These are phyloP conservation scores for Hydrotaea cyrtoneurina DNA, from an alignment of 2,888 invertebrate genomes.

Conservation along the genomic window DNA sequence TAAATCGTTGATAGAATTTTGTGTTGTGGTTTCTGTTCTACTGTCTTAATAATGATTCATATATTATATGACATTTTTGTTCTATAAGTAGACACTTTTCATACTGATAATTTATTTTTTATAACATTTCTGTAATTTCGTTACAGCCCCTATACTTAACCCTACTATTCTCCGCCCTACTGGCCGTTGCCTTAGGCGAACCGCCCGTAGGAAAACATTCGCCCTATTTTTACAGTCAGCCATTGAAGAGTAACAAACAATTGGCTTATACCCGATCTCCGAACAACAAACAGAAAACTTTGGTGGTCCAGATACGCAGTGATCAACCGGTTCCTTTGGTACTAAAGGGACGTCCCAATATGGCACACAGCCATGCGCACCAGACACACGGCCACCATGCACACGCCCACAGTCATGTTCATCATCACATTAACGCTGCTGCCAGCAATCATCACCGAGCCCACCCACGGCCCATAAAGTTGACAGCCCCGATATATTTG, in stretches of 20 bases:
- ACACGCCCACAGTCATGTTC: slow-evolving; percentile 67
- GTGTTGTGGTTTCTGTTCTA: too few relatives aligned
- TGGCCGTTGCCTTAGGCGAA: slow-evolving; percentile 72
- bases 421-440: slow-evolving; percentile 64
- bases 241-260: slow-evolving; percentile 75
- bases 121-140: too few relatives aligned
- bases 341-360: slow-evolving; percentile 75
- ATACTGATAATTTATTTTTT: too few relatives aligned
- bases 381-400: slow-evolving; percentile 68
- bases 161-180: slow-evolving; percentile 55
- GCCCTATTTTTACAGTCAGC: slow-evolving; percentile 74
- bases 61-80: too few relatives aligned
- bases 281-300: slow-evolving; percentile 74
- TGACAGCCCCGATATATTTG: slow-evolving; percentile 71
- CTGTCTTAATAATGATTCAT: too few relatives aligned
- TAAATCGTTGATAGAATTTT: too few relatives aligned
- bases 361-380: slow-evolving; percentile 68
- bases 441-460: slow-evolving; percentile 50
- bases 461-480: slow-evolving; percentile 66
- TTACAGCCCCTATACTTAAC: slow-evolving; percentile 57
- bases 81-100: too few relatives aligned
- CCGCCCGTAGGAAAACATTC: slow-evolving; percentile 73
- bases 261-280: slow-evolving; percentile 64
- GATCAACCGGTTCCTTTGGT: slow-evolving; percentile 78
- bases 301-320: slow-evolving; percentile 80